Conservation (phyloP, 2,888 invertebrate genomes). For the Tipula unca region DNA sequence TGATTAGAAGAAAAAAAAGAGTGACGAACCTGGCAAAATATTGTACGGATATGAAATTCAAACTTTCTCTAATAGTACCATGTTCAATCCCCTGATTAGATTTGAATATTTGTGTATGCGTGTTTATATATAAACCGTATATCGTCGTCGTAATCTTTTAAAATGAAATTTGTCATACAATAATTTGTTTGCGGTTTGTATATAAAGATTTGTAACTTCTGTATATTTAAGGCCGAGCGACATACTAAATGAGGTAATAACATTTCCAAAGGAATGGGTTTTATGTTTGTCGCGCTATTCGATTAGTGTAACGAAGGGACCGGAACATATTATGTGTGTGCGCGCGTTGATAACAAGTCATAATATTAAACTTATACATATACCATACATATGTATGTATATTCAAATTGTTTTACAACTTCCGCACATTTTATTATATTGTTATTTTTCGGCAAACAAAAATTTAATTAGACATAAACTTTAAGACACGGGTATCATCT, state of each 20-base stretch:
- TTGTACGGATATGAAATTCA: no score
- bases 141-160: neutral
- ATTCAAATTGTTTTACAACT: neutral
- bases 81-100: neutral
- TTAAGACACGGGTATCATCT: neutral
- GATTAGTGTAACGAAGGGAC: neutral
- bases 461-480: neutral
- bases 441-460: neutral
- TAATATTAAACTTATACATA: neutral
- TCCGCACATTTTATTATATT: neutral
- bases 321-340: neutral
- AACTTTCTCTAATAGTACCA: neutral
- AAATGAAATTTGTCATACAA: neutral
- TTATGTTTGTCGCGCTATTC: neutral
- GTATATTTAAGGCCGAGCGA: neutral
- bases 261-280: neutral
- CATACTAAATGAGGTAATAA: neutral
- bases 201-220: neutral
- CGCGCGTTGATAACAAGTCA: neutral
- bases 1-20: neutral
- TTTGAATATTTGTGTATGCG: neutral
- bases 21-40: neutral
- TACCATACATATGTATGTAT: no score
- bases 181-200: neutral
- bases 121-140: no score